These are phyloP conservation scores for Paragorgia papillata DNA, from an alignment of 92 coral and sea anemone species.

Conservation along the genomic window DNA sequence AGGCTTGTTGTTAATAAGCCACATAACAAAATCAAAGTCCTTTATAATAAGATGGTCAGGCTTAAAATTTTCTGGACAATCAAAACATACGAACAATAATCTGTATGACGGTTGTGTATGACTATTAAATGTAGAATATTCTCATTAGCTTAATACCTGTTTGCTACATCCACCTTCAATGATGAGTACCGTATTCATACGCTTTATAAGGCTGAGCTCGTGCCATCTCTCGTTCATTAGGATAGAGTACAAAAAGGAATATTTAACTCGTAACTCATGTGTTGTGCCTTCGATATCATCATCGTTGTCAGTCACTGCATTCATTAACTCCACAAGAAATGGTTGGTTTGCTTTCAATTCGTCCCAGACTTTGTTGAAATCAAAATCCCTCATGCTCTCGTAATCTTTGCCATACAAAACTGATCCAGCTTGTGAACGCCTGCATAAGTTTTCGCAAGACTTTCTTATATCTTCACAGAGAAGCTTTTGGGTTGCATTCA, in stretches of 20 bases:
- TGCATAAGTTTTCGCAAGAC: slow-evolving; percentile 46
- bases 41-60: no score
- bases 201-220: slow-evolving; percentile 64
- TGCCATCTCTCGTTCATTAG: slow-evolving; percentile 79
- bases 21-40: no score
- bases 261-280: slow-evolving; percentile 55
- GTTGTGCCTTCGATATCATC: slow-evolving; percentile 33
- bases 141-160: slow-evolving; percentile 48
- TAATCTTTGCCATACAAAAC: slow-evolving; percentile 44
- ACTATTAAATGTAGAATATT: no score
- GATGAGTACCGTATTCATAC: slow-evolving; percentile 64
- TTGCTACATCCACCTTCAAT: slow-evolving; percentile 79
- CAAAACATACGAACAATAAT: no score
- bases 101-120: no score
- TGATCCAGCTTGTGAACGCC: slow-evolving; percentile 43
- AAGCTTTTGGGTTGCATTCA: slow-evolving; percentile 54
- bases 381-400: slow-evolving; percentile 48
- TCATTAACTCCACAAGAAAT: slow-evolving; percentile 56
- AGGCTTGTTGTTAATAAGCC: no score
- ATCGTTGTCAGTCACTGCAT: slow-evolving; percentile 48
- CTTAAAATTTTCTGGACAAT: no score
- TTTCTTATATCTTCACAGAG: slow-evolving; percentile 49
- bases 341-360: slow-evolving; percentile 45
- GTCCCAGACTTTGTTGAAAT: slow-evolving; percentile 39
- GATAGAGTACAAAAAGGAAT: slow-evolving; percentile 61